Evolutionary conservation across 1,140 invertebrate species (phyloP).

Genomic region (Danaus melanippus): DNA sequence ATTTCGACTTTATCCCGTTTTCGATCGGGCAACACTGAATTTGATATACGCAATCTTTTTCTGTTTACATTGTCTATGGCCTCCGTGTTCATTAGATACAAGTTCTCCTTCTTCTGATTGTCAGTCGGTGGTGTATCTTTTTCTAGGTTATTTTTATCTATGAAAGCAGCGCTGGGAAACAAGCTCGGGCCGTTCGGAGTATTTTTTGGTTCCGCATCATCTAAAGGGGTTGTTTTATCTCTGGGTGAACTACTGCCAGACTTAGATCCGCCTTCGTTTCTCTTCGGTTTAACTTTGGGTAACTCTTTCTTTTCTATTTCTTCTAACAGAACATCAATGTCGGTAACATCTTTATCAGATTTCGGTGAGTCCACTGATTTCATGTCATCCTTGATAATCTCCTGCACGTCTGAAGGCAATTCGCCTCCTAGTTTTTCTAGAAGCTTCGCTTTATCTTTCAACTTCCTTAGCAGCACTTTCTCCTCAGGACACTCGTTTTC

Average conservation of each 20-base stretch:
- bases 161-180: conserved; percentile 38
- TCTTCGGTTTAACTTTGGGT: conserved; percentile 44
- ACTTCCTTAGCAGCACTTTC: conserved; percentile 35
- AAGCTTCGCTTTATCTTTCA: conserved; percentile 60
- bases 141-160: conserved; percentile 22
- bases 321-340: conserved; percentile 58
- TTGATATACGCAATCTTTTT: conserved; percentile 56
- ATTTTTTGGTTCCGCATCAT: conserved; percentile 36
- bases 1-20: conserved; percentile 39
- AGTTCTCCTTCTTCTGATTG: conserved; percentile 49
- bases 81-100: conserved; percentile 38
- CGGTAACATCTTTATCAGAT: conserved; percentile 25
- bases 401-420: conserved; percentile 48
- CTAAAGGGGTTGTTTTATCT: conserved; percentile 35
- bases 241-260: conserved; percentile 35
- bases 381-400: conserved; percentile 49
- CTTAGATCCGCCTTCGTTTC: conserved; percentile 22
- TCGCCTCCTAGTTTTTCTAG: conserved; percentile 60
- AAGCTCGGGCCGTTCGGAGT: conserved; percentile 26
- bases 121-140: conserved; percentile 16
- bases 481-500: conserved; percentile 52
- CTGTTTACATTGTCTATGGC: conserved; percentile 33
- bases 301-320: conserved; percentile 64
- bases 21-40: conserved; percentile 49
- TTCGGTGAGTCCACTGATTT: conserved; percentile 30